Conservation (phyloP, 2,888 invertebrate genomes). For the Sarcophaga subvicina region DNA sequence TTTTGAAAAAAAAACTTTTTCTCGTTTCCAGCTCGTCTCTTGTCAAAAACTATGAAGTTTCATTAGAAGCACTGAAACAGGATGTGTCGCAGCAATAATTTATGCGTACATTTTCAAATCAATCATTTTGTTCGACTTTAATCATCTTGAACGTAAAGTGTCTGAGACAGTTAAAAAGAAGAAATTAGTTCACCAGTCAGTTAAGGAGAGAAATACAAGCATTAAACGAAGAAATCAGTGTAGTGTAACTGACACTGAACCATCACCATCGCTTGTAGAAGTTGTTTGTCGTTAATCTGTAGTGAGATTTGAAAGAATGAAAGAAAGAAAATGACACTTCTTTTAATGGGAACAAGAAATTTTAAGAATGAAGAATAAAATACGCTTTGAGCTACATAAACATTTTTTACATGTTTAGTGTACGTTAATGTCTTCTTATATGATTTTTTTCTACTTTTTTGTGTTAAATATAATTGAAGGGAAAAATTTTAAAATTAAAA, state of each 20-base stretch:
- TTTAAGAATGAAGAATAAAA: neutral
- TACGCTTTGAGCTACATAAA: too few species aligned
- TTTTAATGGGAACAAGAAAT: neutral
- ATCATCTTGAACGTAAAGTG: constrained; percentile 1
- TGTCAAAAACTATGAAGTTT: too few species aligned
- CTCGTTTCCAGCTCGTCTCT: too few species aligned
- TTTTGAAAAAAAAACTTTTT: too few species aligned
- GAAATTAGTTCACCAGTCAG: neutral
- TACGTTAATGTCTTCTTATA: too few species aligned
- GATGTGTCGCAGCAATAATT: too few species aligned
- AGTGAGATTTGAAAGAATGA: neutral
- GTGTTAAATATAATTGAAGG: neutral
- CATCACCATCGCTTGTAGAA: neutral
- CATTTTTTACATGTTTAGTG: too few species aligned
- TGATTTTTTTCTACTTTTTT: too few species aligned
- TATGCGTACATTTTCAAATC: neutral
- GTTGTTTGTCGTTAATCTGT: constrained; percentile 43
- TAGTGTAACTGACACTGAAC: constrained; percentile 6
- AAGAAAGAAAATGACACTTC: neutral
- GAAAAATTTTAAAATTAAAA: neutral
- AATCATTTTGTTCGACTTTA: neutral
- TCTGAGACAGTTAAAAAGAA: neutral
- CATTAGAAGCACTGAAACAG: too few species aligned
- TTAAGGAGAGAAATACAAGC: neutral
- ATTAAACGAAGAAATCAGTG: constrained; percentile 17